Conservation (phyloP, 2,797 vertebrate genomes). For the Argentina silus region DNA sequence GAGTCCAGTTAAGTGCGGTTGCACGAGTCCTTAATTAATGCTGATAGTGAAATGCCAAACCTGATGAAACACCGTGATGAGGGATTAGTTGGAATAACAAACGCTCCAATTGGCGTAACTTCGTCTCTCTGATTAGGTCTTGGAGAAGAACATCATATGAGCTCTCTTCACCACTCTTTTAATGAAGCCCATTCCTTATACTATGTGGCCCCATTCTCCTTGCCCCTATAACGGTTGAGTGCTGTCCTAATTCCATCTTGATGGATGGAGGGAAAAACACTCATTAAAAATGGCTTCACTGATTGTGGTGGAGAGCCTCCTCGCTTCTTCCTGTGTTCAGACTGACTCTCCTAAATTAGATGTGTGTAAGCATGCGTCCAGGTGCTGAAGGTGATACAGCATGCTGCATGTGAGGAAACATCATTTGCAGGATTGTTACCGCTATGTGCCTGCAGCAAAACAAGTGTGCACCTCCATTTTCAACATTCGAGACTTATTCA, state of each 20-base stretch:
- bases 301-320: slow-evolving; percentile 46
- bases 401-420: slow-evolving; percentile 2
- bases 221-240: slow-evolving; percentile 53
- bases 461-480: slow-evolving; percentile 6
- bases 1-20: slow-evolving; percentile 46
- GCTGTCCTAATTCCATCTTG: slow-evolving; percentile 69
- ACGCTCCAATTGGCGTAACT: slow-evolving; percentile 65
- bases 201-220: slow-evolving; percentile 60
- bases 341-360: neutral
- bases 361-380: neutral
- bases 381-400: slow-evolving; percentile 28
- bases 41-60: slow-evolving; percentile 74
- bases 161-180: slow-evolving; percentile 39
- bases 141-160: neutral
- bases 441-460: neutral
- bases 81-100: slow-evolving; percentile 75
- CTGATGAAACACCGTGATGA: slow-evolving; percentile 69
- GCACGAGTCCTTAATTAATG: slow-evolving; percentile 66
- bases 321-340: neutral
- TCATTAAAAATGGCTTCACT: slow-evolving; percentile 70
- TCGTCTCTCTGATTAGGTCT: slow-evolving; percentile 61
- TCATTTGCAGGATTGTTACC: slow-evolving; percentile 23
- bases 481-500: neutral
- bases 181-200: slow-evolving; percentile 64
- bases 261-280: slow-evolving; percentile 58